These are phyloP conservation scores for Stictocephala bisonia DNA, from an alignment of 2,888 invertebrate species.

Conservation along the genomic window DNA sequence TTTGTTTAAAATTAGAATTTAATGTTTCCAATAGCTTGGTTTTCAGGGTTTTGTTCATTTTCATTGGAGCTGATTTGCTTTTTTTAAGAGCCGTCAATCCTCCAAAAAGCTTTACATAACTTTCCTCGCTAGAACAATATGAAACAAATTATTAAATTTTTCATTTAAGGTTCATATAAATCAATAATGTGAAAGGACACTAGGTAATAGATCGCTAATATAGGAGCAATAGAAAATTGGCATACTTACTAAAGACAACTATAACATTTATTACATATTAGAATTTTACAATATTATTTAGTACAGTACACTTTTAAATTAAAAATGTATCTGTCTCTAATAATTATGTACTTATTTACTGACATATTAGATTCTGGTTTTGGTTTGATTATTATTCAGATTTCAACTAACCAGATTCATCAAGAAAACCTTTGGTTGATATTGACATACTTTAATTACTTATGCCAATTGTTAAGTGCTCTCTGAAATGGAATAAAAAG, in stretches of 20 bases:
- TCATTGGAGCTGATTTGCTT: constrained; percentile 13
- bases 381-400: too few species aligned
- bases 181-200: background rate
- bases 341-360: too few species aligned
- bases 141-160: background rate
- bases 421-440: too few species aligned
- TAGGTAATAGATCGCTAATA: background rate
- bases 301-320: too few species aligned
- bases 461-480: background rate
- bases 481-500: background rate
- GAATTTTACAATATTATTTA: too few species aligned
- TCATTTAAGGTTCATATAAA: background rate
- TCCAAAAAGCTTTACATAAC: background rate
- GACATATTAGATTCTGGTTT: too few species aligned
- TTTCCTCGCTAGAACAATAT: constrained; percentile 8
- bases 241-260: too few species aligned
- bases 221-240: too few species aligned
- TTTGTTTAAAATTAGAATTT: background rate
- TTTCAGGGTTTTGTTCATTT: constrained; percentile 28
- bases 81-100: background rate
- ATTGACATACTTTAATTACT: too few species aligned
- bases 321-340: too few species aligned
- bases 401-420: too few species aligned
- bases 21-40: background rate
- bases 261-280: too few species aligned